Conservation (phyloP, 2,797 vertebrate genomes). For the Lacerta bilineata region DNA sequence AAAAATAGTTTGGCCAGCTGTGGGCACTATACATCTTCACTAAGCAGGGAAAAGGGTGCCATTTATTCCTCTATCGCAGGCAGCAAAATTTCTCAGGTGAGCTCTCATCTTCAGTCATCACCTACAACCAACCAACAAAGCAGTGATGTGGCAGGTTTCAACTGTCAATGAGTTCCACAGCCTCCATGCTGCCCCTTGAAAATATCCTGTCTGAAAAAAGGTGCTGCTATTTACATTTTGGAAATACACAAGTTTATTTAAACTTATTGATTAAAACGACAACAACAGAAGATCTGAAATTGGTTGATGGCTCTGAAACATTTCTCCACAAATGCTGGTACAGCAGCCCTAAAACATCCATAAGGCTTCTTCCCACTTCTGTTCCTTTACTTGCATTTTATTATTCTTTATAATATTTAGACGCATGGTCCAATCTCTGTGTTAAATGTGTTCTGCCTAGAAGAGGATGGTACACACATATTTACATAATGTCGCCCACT, state of each 20-base stretch:
- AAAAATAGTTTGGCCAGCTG: neutral
- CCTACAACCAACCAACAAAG: neutral
- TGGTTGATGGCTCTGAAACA: neutral
- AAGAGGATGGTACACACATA: constrained; percentile 33
- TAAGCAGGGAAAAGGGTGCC: neutral
- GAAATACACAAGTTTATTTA: neutral
- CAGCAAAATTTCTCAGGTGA: neutral
- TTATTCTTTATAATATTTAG: constrained; percentile 41
- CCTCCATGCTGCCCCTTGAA: neutral
- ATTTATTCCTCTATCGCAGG: neutral
- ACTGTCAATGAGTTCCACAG: neutral
- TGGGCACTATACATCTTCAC: neutral
- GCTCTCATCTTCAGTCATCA: neutral
- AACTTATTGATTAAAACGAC: too few species aligned
- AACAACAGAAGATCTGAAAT: neutral
- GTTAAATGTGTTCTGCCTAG: constrained; percentile 27
- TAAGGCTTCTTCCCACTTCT: neutral
- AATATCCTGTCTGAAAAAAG: neutral
- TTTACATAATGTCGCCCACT: constrained; percentile 52
- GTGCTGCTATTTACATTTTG: neutral
- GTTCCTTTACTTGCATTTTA: constrained; percentile 21
- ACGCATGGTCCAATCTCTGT: constrained; percentile 40
- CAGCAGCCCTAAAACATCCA: constrained; percentile 6
- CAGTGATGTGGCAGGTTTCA: neutral
- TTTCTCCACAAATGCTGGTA: neutral